Evolutionary conservation across 2,113 vertebrate species (phyloP), one percentile per base, ranked within the genome.

Genomic region (Zapus hudsonius): DNA sequence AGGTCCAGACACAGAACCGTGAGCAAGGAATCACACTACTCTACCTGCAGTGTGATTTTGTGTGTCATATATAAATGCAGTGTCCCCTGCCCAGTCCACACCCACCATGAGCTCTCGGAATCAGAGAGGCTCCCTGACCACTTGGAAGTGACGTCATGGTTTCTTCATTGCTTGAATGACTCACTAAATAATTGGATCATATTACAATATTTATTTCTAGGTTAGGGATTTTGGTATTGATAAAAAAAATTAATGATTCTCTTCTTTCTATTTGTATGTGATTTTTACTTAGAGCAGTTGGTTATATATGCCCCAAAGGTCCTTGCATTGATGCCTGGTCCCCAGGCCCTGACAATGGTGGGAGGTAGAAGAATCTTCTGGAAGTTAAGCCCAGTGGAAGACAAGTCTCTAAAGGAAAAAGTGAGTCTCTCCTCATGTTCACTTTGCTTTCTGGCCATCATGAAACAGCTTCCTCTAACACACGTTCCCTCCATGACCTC

Each of bases 151-250:
- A 63, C 8, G 69, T 1, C 59, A 2, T 40, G 36, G 20, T 72
- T 86, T 55, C 73, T 31, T 84, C 59, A 63, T 78, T 74, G 29
- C 59, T 78, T 85, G 13, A 89, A n/a, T 74, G 23, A 82, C 7
- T 79, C 6, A 31, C 78, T 85, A 10, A 89, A n/a, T 74, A 25
- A 78, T 9, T 79, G 8, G 31, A 38, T 72, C 38, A 16, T n/a
- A n/a, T 92, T 82, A 47, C 47, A 72, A 57, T 42, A n/a, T 87
- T 93, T 81, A 27, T 72, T 93, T 90, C 47, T 76, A 92, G 76
- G 16, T 52, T 52, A 15, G 52, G 36, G 4, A 73, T 95, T 92
- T 87, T 84, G 5, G 40, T 89, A 57, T n/a, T 78, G 47, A 59
- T 29, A 85, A 94, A 47, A 92, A 85, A 61, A 78, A 23, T 55